Evolutionary conservation across 2,113 vertebrate species (phyloP).

Genomic region (Cryptotis parvus): DNA sequence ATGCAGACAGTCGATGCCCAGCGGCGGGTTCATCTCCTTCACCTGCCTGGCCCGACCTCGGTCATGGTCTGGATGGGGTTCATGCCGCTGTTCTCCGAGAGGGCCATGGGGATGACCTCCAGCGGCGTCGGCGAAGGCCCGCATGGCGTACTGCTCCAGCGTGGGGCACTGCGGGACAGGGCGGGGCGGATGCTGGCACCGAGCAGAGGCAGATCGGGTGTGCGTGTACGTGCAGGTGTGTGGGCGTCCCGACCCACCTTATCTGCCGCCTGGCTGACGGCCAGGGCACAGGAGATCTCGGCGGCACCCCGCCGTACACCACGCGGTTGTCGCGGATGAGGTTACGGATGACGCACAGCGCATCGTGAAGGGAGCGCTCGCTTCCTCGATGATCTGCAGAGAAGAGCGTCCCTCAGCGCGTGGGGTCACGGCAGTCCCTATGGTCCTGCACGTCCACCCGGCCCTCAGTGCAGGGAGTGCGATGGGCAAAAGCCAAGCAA

Average conservation of each 20-base stretch:
- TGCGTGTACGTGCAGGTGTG: accelerated
- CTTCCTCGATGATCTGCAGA: constrained; percentile 96
- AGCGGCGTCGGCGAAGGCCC: constrained; percentile 97
- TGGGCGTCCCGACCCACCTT: constrained; percentile 87
- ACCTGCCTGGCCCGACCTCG: constrained; percentile 95
- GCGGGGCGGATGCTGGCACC: no score
- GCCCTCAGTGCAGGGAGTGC: no score
- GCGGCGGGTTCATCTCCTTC: constrained; percentile 93
- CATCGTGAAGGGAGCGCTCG: constrained; percentile 98
- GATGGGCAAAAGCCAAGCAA: no score
- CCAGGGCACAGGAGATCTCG: constrained; percentile 96
- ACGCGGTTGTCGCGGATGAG: constrained; percentile 96
- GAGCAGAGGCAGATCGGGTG: no score
- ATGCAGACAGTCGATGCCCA: constrained; percentile 96
- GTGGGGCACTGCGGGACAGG: constrained; percentile 92
- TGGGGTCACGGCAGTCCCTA: no score
- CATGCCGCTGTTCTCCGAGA: constrained; percentile 96
- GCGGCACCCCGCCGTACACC: constrained; percentile 97
- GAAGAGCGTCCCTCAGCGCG: neutral
- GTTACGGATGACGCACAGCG: constrained; percentile 97
- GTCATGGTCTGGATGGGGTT: constrained; percentile 98
- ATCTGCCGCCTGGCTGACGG: constrained; percentile 95
- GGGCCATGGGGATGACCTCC: constrained; percentile 97
- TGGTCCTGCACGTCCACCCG: no score
- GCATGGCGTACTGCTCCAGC: constrained; percentile 98